Conservation (phyloP, 2,113 vertebrate species). For the Ptilonorhynchus violaceus region DNA sequence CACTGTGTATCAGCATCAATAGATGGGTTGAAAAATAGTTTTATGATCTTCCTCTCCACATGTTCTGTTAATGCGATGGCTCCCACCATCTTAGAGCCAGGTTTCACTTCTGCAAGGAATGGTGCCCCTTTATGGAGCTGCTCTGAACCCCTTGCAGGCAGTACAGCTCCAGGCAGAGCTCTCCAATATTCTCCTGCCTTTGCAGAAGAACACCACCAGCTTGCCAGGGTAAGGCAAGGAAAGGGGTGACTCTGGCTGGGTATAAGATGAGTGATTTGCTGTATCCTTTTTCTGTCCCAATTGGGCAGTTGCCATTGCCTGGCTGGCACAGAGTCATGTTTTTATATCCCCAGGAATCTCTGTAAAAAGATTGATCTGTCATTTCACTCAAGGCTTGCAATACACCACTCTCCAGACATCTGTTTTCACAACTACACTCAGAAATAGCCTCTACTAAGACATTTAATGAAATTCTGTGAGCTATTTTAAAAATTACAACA, state of each 20-base stretch:
- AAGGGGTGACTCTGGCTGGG: not conserved
- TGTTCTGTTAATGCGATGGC: not conserved
- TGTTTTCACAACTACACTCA: not conserved
- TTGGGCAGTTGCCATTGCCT: not conserved
- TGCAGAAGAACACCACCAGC: not conserved
- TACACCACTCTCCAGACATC: not conserved
- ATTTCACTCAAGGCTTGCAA: slow-evolving; percentile 9
- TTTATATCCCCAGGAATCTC: not conserved
- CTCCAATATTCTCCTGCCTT: not conserved
- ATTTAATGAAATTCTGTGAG: not conserved
- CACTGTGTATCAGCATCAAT: not conserved
- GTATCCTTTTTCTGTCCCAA: not conserved
- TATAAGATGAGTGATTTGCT: not conserved
- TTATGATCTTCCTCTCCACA: not conserved
- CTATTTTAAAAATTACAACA: not conserved
- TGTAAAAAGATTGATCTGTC: not conserved
- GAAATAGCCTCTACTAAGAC: slow-evolving; percentile 1
- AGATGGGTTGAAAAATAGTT: not conserved
- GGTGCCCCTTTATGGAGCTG: not conserved
- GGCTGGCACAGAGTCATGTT: not conserved
- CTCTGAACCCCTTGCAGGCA: not conserved
- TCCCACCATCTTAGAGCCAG: not conserved
- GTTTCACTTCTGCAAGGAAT: not conserved
- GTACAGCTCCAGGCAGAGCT: not conserved
- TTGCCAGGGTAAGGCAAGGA: not conserved